Percentiles rank a stretch among this genome's conserved stretches.
Conservation (phyloP, 2,113 vertebrate species). For the Tiliqua scincoides region DNA sequence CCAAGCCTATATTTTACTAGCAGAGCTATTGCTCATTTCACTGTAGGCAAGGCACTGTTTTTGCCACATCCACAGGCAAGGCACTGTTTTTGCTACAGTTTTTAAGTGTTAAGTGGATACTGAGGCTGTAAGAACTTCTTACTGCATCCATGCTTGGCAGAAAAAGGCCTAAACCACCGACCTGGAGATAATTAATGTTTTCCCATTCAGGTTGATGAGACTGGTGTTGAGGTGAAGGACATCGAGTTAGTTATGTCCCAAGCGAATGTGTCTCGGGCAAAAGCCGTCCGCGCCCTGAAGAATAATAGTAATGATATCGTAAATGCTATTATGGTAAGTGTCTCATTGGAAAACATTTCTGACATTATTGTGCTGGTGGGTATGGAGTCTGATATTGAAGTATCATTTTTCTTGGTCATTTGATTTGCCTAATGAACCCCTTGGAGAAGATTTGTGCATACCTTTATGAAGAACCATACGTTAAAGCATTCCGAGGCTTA, state of each 20-base stretch:
- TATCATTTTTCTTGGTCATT: neutral
- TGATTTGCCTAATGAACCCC: neutral
- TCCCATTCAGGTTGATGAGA: constrained; percentile 90
- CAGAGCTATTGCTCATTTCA: neutral
- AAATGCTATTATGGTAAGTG: constrained; percentile 98
- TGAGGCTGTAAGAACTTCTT: too few relatives aligned
- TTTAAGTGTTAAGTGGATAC: neutral
- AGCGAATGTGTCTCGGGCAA: constrained; percentile 96
- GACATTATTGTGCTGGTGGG: neutral
- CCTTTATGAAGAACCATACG: neutral
- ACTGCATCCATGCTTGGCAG: rapidly evolving
- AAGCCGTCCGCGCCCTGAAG: constrained; percentile 97
- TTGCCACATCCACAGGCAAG: too few relatives aligned
- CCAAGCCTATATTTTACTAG: neutral
- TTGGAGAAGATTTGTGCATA: neutral
- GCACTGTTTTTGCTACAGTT: neutral
- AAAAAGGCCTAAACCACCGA: rapidly evolving
- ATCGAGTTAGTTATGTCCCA: constrained; percentile 99
- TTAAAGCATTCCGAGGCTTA: neutral
- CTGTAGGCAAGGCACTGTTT: neutral
- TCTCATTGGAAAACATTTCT: neutral
- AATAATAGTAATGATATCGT: constrained; percentile 99
- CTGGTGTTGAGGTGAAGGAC: constrained; percentile 97
- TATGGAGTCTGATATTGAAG: neutral
- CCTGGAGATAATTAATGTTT: neutral